Evolutionary conservation across 23 tunicate genomes (phyloP), one percentile per base, ranked within the genome.

Genomic region (Botrylloides violaceus): DNA sequence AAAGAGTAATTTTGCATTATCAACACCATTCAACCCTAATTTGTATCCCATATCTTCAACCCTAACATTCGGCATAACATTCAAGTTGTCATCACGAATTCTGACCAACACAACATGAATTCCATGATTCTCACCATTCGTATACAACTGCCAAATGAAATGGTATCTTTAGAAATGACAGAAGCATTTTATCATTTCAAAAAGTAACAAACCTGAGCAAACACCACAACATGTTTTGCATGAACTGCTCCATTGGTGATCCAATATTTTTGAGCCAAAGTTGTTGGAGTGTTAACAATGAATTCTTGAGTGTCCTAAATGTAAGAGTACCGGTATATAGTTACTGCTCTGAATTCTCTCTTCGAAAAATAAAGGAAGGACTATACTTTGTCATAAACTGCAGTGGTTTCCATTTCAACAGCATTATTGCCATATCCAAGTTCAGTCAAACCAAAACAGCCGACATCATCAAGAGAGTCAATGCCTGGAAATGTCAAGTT

Each of bases 41-140:
- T 86, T 85, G 76, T 93, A 89, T 20, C 98, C 98, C 98, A 93
- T 93, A 32, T 93, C 98, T 38, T 93, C 93, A 35, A 90, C 97
- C 39, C 97, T 71, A 15, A 90, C 97, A 60, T 66, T 37, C 26
- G 84, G 85, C 82, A 83, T 80, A 23, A 90, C 84, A 32, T 83
- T 64, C 27, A 90, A 63, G 24, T 92, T 50, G 50, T 84, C 56
- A 66, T 92, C 98, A 3, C 98, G 80, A 27, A 93, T 93, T 0
- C 81, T 80, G 36, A 93, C 98, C 66, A 93, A 47, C 38, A 93
- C 57, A 2, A 80, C 98, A 68, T 93, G 98, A 64, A 93, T 86
- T 4, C 98, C 98, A 38, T 83, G 84, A 31, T 81, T 61, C 59
- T 82, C 80, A 22, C 81, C 85, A 26, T 66, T 81, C 22, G 91